Conservation (phyloP, 2,888 invertebrate species). For the Trichogramma evanescens region DNA sequence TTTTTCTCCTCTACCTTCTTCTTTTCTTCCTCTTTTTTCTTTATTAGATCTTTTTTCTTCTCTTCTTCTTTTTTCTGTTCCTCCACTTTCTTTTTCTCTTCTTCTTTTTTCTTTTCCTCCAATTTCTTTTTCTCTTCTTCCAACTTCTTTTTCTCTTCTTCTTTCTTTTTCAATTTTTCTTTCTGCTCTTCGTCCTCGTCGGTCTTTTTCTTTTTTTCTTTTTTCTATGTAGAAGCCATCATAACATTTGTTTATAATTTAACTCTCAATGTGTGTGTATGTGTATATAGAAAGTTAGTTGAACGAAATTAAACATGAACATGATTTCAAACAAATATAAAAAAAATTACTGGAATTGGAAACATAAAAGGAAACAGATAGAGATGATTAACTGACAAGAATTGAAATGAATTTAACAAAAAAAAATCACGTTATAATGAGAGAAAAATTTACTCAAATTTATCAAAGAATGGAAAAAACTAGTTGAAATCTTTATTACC, state of each 20-base stretch:
- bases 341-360: too few relatives aligned
- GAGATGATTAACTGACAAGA: too few relatives aligned
- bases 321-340: too few relatives aligned
- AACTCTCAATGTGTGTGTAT: neutral
- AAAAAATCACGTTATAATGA: too few relatives aligned
- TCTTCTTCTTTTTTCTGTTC: slow-evolving; percentile 1
- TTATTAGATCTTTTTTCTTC: slow-evolving; percentile 12
- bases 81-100: neutral
- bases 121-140: neutral
- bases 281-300: too few relatives aligned
- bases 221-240: neutral
- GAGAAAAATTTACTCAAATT: too few relatives aligned
- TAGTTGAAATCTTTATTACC: slow-evolving; percentile 27
- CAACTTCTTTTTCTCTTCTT: neutral
- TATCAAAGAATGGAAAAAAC: too few relatives aligned
- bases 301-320: too few relatives aligned
- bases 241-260: too few relatives aligned
- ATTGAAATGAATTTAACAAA: too few relatives aligned
- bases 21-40: slow-evolving; percentile 1
- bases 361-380: too few relatives aligned
- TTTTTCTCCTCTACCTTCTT: slow-evolving; percentile 3
- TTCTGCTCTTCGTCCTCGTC: neutral
- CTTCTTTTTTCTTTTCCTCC: slow-evolving; percentile 1
- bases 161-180: neutral
- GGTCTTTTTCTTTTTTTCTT: neutral